These are phyloP conservation scores for Ctenopoma kingsleyae DNA, from an alignment of 2,797 vertebrate species.

Conservation along the genomic window DNA sequence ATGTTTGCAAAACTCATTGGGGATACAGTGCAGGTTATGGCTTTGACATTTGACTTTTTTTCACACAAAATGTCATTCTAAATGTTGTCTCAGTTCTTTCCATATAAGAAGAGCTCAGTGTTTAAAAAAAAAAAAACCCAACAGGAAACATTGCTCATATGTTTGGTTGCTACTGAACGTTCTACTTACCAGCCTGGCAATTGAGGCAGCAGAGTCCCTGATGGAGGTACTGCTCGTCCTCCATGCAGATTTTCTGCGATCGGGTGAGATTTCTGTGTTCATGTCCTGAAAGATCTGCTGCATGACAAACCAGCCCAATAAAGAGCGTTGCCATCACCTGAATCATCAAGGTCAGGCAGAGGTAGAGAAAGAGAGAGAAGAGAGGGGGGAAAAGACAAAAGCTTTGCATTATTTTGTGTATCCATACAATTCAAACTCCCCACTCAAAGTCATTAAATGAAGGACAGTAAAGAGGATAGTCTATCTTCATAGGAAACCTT, in stretches of 20 bases:
- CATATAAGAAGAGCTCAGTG: not conserved
- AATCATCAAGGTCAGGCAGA: slow-evolving; percentile 1
- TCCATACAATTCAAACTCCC: slow-evolving; percentile 12
- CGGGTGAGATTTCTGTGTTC: slow-evolving; percentile 70
- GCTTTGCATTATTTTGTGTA: slow-evolving; percentile 27
- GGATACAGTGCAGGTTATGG: slow-evolving; percentile 26
- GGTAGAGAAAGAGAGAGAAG: not conserved
- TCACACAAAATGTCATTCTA: slow-evolving; percentile 3
- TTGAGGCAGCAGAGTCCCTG: slow-evolving; percentile 84
- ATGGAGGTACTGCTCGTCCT: slow-evolving; percentile 83
- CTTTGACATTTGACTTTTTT: slow-evolving; percentile 44
- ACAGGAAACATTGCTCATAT: not conserved
- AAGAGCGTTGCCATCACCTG: slow-evolving; percentile 62
- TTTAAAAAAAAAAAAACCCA: not conserved
- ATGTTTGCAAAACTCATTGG: slow-evolving; percentile 39
- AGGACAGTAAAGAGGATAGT: slow-evolving; percentile 66
- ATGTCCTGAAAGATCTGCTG: slow-evolving; percentile 61
- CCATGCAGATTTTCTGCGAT: slow-evolving; percentile 67
- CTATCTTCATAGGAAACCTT: slow-evolving; percentile 79
- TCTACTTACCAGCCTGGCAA: slow-evolving; percentile 80
- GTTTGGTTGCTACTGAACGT: not conserved
- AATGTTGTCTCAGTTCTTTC: not conserved
- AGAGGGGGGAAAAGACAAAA: not conserved
- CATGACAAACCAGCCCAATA: slow-evolving; percentile 46
- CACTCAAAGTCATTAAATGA: slow-evolving; percentile 33